These are phyloP conservation scores for Anser cygnoides DNA, from an alignment of 2,113 vertebrate genomes.

Conservation along the genomic window DNA sequence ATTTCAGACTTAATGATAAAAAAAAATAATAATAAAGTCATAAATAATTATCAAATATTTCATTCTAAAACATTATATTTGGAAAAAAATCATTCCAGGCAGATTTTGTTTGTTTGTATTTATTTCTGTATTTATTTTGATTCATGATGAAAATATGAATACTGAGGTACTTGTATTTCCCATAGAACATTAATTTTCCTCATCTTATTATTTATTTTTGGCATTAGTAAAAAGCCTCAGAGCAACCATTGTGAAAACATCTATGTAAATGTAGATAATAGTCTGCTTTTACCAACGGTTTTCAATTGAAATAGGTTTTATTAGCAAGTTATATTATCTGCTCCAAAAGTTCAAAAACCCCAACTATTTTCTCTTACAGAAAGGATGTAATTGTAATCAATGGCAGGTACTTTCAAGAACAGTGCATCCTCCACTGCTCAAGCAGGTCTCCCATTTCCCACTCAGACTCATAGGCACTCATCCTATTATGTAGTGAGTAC, in stretches of 20 bases:
- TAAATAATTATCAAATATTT: neutral
- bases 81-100: fast-evolving
- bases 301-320: neutral
- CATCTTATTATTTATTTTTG: neutral
- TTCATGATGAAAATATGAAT: neutral
- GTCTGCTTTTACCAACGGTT: neutral
- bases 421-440: neutral
- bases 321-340: neutral
- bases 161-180: neutral
- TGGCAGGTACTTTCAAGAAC: neutral
- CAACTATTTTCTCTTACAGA: neutral
- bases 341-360: neutral
- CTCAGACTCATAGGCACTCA: neutral
- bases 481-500: neutral
- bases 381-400: neutral
- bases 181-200: neutral
- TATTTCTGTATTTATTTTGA: neutral
- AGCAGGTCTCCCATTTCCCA: neutral
- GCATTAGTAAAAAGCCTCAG: neutral
- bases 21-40: neutral
- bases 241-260: neutral
- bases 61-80: neutral
- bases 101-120: neutral
- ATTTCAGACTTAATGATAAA: neutral
- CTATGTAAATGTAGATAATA: neutral